Conservation (phyloP, 2,113 vertebrate species). For the Hippocampus guttulatus region DNA sequence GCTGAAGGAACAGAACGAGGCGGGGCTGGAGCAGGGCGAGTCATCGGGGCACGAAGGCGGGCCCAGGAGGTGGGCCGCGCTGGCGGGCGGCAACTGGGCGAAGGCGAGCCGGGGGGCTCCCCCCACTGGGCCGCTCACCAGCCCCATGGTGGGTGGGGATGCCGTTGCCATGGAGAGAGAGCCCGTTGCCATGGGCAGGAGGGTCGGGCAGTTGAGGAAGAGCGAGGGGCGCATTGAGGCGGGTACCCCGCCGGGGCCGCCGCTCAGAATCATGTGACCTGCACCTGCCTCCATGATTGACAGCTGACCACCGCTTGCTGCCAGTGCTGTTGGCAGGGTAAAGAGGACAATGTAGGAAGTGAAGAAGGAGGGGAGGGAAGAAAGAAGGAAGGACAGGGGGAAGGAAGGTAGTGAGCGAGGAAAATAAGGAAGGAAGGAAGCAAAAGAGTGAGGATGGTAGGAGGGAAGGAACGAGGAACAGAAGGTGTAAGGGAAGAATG, state of each 20-base stretch:
- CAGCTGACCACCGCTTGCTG: slow-evolving; percentile 82
- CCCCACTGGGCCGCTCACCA: slow-evolving; percentile 59
- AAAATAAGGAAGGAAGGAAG: neutral
- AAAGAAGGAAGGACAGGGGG: neutral
- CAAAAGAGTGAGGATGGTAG: too few relatives aligned
- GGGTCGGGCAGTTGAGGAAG: slow-evolving; percentile 83
- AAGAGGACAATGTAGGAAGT: neutral
- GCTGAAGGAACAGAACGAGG: slow-evolving; percentile 78
- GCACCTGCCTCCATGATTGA: slow-evolving; percentile 77
- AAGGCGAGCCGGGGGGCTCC: slow-evolving; percentile 38
- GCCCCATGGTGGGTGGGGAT: slow-evolving; percentile 62
- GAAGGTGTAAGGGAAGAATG: neutral
- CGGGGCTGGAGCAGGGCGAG: slow-evolving; percentile 73
- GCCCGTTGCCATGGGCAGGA: slow-evolving; percentile 78
- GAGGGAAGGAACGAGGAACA: too few relatives aligned
- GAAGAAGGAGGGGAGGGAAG: neutral
- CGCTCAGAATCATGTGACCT: slow-evolving; percentile 80
- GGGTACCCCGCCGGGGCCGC: slow-evolving; percentile 56
- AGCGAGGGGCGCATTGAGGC: slow-evolving; percentile 75
- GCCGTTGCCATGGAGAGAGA: slow-evolving; percentile 70
- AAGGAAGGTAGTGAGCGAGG: neutral
- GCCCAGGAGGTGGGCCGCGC: slow-evolving; percentile 67
- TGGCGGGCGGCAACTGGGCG: slow-evolving; percentile 70
- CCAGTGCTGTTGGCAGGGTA: slow-evolving; percentile 71
- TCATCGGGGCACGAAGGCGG: slow-evolving; percentile 71